phyloP scores from a whole-genome alignment of 2,113 vertebrate genomes.

The Desmodus rotundus region DNA sequence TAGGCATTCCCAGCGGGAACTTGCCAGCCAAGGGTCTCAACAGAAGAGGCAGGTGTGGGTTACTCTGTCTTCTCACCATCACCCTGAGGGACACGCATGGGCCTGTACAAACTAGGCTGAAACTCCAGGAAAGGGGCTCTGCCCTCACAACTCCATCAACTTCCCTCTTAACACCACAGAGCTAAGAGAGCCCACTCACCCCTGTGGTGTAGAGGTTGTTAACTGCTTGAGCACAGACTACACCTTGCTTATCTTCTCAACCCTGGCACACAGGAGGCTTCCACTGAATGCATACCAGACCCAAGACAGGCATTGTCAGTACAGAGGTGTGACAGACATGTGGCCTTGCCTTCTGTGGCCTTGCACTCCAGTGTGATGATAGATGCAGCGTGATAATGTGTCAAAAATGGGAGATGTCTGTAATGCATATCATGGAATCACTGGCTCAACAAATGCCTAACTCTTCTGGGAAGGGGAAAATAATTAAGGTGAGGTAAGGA shows the following conservation, averaged over 20 bases:
- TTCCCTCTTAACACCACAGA: not conserved
- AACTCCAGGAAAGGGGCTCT: not conserved
- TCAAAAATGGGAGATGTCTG: not conserved
- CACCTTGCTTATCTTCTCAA: not conserved
- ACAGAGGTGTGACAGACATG: not conserved
- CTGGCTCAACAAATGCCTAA: not conserved
- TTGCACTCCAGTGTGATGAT: not conserved
- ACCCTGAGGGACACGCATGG: not conserved
- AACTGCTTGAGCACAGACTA: not conserved
- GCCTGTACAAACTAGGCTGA: not conserved
- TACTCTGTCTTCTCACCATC: not conserved
- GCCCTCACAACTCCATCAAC: not conserved
- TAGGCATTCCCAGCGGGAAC: not conserved
- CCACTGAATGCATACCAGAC: not conserved
- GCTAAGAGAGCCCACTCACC: fast-evolving
- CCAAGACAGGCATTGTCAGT: not conserved
- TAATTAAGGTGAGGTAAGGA: not conserved
- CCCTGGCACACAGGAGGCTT: not conserved
- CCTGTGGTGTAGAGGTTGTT: not conserved
- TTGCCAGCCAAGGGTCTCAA: not conserved
- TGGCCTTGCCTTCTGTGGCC: not conserved
- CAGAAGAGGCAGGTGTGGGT: not conserved
- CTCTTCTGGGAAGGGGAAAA: not conserved
- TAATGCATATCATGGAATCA: not conserved
- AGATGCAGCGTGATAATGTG: not conserved